Percentiles rank a stretch among this genome's conserved stretches.
These are phyloP conservation scores for Junonia oenone DNA, from an alignment of 2,888 invertebrate genomes.

Conservation along the genomic window DNA sequence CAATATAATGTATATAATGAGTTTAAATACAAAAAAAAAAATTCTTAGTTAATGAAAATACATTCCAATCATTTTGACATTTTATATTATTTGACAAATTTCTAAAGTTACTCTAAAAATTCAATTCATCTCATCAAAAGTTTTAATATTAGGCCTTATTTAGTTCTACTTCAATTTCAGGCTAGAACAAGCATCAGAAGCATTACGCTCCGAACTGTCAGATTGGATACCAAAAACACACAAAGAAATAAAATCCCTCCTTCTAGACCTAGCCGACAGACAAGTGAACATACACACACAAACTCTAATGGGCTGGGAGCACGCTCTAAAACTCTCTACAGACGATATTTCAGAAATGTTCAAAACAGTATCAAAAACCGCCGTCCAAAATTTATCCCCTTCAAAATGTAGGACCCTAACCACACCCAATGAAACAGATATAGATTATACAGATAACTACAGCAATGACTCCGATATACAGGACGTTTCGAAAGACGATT, in stretches of 20 bases:
- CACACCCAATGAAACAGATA: slow-evolving; percentile 49
- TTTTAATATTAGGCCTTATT: no score
- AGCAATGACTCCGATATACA: slow-evolving; percentile 34
- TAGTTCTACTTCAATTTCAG: slow-evolving; percentile 33
- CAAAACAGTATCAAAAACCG: slow-evolving; percentile 64
- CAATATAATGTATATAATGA: no score
- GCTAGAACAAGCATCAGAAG: slow-evolving; percentile 65
- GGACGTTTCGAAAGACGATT: slow-evolving; percentile 11
- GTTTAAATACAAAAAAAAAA: no score
- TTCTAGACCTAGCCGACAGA: slow-evolving; percentile 56
- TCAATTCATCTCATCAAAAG: no score
- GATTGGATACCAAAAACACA: slow-evolving; percentile 66
- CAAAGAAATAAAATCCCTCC: slow-evolving; percentile 48
- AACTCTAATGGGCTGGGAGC: slow-evolving; percentile 54
- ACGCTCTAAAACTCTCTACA: slow-evolving; percentile 49
- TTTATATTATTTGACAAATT: no score
- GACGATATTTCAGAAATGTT: slow-evolving; percentile 53
- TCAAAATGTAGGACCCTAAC: slow-evolving; percentile 43
- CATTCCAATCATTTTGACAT: no score
- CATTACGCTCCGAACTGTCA: slow-evolving; percentile 56
- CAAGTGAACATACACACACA: slow-evolving; percentile 53
- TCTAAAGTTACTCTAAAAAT: no score
- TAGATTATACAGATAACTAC: slow-evolving; percentile 45
- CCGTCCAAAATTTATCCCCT: slow-evolving; percentile 60
- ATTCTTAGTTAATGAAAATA: no score